Conservation (phyloP, 2,888 invertebrate genomes). For the Eucera pruinosa region DNA sequence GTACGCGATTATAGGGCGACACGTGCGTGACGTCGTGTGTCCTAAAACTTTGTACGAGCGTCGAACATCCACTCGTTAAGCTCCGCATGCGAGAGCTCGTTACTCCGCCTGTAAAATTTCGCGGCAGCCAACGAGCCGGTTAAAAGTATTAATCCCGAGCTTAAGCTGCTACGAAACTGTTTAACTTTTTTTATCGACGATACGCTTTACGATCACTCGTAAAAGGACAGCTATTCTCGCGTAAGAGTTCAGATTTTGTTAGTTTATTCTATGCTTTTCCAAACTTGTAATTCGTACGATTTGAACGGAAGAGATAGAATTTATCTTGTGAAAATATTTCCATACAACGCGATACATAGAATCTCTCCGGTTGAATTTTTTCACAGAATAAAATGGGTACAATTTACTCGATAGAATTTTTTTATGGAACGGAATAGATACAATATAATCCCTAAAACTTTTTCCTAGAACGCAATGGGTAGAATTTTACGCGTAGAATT, state of each 20-base stretch:
- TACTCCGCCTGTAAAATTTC: conserved; percentile 53
- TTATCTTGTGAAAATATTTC: no score
- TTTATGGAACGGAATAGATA: no score
- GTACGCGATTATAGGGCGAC: conserved; percentile 57
- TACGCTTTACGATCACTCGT: conserved; percentile 57
- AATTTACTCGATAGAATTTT: no score
- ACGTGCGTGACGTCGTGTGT: conserved; percentile 56
- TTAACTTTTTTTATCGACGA: conserved; percentile 45
- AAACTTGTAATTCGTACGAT: conserved; percentile 20
- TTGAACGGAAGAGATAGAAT: conserved; percentile 18
- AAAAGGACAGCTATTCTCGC: conserved; percentile 46
- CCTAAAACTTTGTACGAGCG: conserved; percentile 35
- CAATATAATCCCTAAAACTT: no score
- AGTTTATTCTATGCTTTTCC: not conserved
- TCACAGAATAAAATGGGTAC: no score
- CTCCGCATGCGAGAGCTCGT: conserved; percentile 45
- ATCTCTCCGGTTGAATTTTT: no score
- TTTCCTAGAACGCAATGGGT: no score
- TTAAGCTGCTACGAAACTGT: conserved; percentile 28
- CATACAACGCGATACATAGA: no score
- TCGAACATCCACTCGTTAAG: conserved; percentile 44
- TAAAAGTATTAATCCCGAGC: conserved; percentile 33
- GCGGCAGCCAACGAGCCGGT: conserved; percentile 34
- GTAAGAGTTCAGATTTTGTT: conserved; percentile 27
- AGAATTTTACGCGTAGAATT: no score